Conservation (phyloP, 2,888 invertebrate genomes). For the Halictus ligatus region DNA sequence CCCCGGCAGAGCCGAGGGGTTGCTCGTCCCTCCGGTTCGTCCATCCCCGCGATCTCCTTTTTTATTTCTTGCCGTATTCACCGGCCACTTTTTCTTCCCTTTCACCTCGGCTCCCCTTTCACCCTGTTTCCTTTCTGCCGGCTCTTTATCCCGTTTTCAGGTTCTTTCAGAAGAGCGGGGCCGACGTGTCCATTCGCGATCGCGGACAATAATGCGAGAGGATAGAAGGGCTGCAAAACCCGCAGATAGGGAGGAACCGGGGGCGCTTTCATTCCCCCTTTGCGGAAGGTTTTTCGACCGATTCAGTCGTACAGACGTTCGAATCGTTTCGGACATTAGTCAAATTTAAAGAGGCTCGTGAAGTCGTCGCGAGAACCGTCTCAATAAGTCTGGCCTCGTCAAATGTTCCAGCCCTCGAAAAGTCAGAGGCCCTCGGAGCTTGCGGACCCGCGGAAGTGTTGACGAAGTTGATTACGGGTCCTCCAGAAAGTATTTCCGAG, state of each 20-base stretch:
- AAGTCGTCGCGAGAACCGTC: neutral
- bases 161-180: slow-evolving; percentile 23
- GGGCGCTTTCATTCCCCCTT: neutral
- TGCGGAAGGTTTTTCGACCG: slow-evolving; percentile 6
- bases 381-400: neutral
- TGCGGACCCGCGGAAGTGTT: neutral
- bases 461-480: neutral
- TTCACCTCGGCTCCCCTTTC: slow-evolving; percentile 29
- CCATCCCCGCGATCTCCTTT: slow-evolving; percentile 11
- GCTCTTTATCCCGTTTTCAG: slow-evolving; percentile 34
- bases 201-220: slow-evolving; percentile 38
- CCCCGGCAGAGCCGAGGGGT: neutral
- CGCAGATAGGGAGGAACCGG: slow-evolving; percentile 5
- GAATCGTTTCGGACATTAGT: slow-evolving; percentile 7
- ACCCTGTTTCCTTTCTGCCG: slow-evolving; percentile 16
- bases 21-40: neutral
- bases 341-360: neutral
- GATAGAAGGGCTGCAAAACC: slow-evolving; percentile 21
- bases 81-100: slow-evolving; percentile 31
- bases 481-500: neutral
- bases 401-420: neutral
- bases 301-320: slow-evolving; percentile 7
- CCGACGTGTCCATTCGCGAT: slow-evolving; percentile 46
- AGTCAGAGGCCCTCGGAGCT: neutral
- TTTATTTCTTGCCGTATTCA: slow-evolving; percentile 14